Base-by-base conservation (phyloP, 2,888 invertebrate genomes). In the Amblyjoppa fuscipennis region DNA sequence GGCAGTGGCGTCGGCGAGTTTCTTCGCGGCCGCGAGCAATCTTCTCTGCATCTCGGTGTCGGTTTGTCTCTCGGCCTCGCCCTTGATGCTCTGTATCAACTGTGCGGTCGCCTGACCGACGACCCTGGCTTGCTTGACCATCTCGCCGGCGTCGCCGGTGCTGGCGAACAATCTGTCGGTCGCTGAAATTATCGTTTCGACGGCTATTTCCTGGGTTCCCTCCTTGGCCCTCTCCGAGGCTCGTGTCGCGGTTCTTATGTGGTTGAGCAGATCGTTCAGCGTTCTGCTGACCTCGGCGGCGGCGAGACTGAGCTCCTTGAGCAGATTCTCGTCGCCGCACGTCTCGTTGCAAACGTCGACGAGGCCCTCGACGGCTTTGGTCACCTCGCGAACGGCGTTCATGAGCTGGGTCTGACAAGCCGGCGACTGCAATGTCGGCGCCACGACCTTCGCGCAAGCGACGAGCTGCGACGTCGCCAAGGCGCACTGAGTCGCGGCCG, bases 381-480 rank as follows among this genome's bases (percentile, higher is more conserved):
- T 98, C 7, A 99, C 99, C 93, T 98, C 98, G 25, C 98, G 96
- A 0, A 99, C 98, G 0, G 99, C 99, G 82, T 97, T 97, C 80
- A 98, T 97, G 85, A 99, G 95, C 94, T 99, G 99, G 89, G 98
- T 97, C 92, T 99, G 97, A 87, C 98, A 98, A 0, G 97, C 97
- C 0, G 97, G 96, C 89, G 97, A 97, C 90, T 97, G 96, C 3
- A 98, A 95, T 0, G 98, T 98, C 0, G 98, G 97, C 0, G 98
- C 98, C 6, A 98, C 98, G 77, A 98, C 98, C 95, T 99, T 99
- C 25, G 99, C 98, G 92, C 99, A 99, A 0, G 99, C 99, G 0
- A 99, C 99, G 2, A 99, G 95, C 92, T 99, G 99, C 59, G 99
- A 99, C 5, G 99, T 99, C 6, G 99, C 98, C 61, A 99, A 95